Percentiles rank a stretch among this genome's conserved stretches.
phyloP scores from a whole-genome alignment of 1,140 invertebrate genomes.

The Achroia grisella region DNA sequence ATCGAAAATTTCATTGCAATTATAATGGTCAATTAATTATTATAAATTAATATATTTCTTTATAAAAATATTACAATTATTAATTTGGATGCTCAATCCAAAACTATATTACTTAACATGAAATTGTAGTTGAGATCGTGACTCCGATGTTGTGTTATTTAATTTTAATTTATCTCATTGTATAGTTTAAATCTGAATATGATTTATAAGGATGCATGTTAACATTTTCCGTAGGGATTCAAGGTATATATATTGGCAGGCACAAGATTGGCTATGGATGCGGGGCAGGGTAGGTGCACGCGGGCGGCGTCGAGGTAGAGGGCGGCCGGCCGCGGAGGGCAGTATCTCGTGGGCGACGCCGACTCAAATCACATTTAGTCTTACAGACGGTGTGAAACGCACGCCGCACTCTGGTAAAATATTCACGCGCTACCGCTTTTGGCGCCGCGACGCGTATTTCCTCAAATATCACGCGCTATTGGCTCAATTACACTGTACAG shows the following conservation, averaged over 20 bases:
- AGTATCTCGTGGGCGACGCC: conserved; percentile 33
- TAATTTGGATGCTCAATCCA: too few relatives aligned
- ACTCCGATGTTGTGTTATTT: too few relatives aligned
- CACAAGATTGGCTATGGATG: conserved; percentile 9
- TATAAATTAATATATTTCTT: too few relatives aligned
- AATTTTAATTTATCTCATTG: too few relatives aligned
- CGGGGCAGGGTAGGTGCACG: conserved; percentile 9
- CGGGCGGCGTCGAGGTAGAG: conserved; percentile 9
- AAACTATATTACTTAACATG: too few relatives aligned
- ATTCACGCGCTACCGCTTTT: conserved; percentile 1
- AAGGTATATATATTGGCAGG: not conserved
- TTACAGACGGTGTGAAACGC: conserved; percentile 40
- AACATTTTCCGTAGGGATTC: too few relatives aligned
- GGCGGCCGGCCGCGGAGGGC: conserved; percentile 17
- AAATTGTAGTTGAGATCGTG: too few relatives aligned
- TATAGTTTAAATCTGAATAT: too few relatives aligned
- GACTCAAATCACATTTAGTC: conserved; percentile 56
- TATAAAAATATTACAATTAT: too few relatives aligned
- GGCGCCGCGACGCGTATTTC: not conserved
- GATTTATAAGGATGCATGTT: too few relatives aligned
- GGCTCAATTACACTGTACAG: conserved; percentile 1
- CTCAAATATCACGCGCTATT: not conserved
- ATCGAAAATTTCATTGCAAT: too few relatives aligned
- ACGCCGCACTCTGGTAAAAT: conserved; percentile 13
- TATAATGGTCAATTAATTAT: too few relatives aligned